Evolutionary conservation across 2,888 invertebrate genomes (phyloP), one percentile per base, ranked within the genome.

Genomic region (Hermaeophaga mercurialis): DNA sequence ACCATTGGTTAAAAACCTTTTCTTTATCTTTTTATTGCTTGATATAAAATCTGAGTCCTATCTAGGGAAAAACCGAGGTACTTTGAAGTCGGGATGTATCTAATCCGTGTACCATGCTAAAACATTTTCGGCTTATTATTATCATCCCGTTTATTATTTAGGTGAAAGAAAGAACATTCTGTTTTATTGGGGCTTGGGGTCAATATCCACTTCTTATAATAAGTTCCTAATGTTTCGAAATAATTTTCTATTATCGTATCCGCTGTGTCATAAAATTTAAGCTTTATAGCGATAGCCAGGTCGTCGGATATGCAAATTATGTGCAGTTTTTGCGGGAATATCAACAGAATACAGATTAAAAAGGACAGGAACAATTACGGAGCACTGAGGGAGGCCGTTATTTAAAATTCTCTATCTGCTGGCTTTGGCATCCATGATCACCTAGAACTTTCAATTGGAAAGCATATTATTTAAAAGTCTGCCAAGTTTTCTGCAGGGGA

Each of bases 321-420:
- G 8, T 39, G 15, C 2, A 11, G 47, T 15, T 26, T 47, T 57
- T 15, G 18, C 43, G 22, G 56, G 53, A 9, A 59, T n/a, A 19
- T 55, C 52, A 19, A 22, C 1, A 12, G 18, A 48, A 22, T 57
- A 56, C 28, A 57, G 15, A 36, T 36, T 58, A 36, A 58, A 57
- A n/a, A 60, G 53, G 8, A 58, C 14, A 11, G 56, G 61, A n/a
- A 58, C 49, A 18, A 63, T 41, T 12, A 56, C 56, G 12, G 56
- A 56, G 3, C 63, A 58, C 41, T 63, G 63, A 18, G 58, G 56
- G 12, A 59, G 45, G 17, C 63, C 60, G 33, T 63, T 61, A 11
- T 61, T 57, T 22, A 58, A 50, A 12, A 14, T 52, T 44, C 54
- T 53, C 12, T 1, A 6, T 12, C 22, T 31, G 46, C 55, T 57